Percentiles rank a stretch among this genome's conserved stretches.
These are phyloP conservation scores for Drosophila cracens DNA, from an alignment of 2,888 invertebrate species.

Conservation along the genomic window DNA sequence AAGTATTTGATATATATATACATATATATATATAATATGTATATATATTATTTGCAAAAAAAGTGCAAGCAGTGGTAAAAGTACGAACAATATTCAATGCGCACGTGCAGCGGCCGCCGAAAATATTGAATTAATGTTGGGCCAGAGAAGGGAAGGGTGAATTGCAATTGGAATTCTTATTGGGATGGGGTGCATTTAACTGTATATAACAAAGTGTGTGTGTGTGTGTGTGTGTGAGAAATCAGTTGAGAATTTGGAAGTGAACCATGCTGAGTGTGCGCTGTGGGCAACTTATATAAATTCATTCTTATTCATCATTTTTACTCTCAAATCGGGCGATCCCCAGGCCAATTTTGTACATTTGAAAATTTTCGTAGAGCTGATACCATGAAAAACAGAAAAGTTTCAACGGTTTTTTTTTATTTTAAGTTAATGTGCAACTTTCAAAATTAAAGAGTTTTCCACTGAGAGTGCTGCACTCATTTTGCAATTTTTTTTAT, in stretches of 20 bases:
- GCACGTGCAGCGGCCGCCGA: slow-evolving; percentile 60
- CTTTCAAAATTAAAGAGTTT: neutral
- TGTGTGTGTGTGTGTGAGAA: neutral
- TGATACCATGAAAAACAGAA: neutral
- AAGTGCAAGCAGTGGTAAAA: slow-evolving; percentile 24
- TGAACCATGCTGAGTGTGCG: slow-evolving; percentile 54
- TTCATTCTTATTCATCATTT: neutral
- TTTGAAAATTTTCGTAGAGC: neutral
- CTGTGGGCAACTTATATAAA: slow-evolving; percentile 26
- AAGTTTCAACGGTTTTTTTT: neutral
- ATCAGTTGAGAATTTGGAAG: neutral
- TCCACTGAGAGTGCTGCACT: neutral
- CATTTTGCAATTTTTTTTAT: neutral
- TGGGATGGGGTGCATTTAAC: neutral
- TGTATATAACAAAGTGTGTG: neutral
- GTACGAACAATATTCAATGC: slow-evolving; percentile 28
- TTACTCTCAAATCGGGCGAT: neutral
- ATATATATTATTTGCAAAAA: slow-evolving; percentile 6
- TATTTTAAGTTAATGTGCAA: neutral
- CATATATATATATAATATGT: neutral
- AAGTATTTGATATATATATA: neutral
- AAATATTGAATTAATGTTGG: slow-evolving; percentile 12
- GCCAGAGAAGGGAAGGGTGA: neutral
- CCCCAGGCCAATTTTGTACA: neutral
- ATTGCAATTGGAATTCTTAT: neutral